Conservation (phyloP, 1,140 invertebrate species). For the Glossosoma conforme region DNA sequence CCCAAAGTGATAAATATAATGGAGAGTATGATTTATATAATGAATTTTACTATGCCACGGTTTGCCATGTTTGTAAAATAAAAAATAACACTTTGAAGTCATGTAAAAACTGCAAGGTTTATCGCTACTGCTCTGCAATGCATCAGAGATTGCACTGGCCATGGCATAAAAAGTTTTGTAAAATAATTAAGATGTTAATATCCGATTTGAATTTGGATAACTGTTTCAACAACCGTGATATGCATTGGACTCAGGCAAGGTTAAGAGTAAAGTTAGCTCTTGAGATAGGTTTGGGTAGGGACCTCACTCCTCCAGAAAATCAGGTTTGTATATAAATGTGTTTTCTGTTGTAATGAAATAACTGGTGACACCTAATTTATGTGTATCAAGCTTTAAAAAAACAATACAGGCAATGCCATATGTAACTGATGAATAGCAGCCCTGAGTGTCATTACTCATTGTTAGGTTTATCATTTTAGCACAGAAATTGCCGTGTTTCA, state of each 20-base stretch:
- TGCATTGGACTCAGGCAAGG: conserved; percentile 11
- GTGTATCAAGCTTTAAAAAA: too few species aligned
- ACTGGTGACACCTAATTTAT: too few species aligned
- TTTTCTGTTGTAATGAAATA: too few species aligned
- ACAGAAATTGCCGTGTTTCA: too few species aligned
- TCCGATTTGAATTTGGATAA: neutral
- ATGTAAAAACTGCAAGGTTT: conserved; percentile 17
- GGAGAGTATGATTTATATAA: conserved; percentile 14
- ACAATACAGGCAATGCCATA: too few species aligned
- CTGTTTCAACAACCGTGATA: neutral
- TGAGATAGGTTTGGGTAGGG: conserved; percentile 8
- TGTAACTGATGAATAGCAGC: too few species aligned
- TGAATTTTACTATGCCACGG: conserved; percentile 31
- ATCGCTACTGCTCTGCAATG: conserved; percentile 20
- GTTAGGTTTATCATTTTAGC: too few species aligned
- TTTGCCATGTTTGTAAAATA: conserved; percentile 36
- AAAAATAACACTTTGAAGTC: conserved; percentile 21
- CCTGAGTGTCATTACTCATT: too few species aligned
- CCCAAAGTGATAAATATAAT: too few species aligned
- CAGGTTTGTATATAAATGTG: too few species aligned
- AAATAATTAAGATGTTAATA: too few species aligned
- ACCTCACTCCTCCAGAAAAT: conserved; percentile 17
- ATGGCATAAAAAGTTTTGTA: conserved; percentile 14
- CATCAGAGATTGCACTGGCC: conserved; percentile 24
- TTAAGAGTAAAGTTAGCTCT: conserved; percentile 14